These are phyloP conservation scores for Microctenopoma stevenorrisi DNA, from an alignment of 2,797 vertebrate species.

Conservation along the genomic window DNA sequence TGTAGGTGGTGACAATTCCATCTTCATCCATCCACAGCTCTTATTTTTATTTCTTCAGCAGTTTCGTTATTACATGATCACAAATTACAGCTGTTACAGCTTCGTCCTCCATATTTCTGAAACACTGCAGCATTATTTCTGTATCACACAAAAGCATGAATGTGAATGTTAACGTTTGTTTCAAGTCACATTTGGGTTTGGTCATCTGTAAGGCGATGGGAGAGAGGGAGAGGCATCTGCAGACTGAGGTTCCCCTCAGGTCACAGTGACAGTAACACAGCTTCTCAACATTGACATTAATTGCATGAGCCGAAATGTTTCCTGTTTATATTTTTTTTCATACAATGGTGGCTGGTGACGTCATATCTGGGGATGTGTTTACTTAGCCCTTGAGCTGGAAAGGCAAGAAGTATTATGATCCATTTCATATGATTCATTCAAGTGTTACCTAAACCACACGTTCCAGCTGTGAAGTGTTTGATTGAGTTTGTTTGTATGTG, in stretches of 20 bases:
- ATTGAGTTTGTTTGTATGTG: slow-evolving; percentile 24
- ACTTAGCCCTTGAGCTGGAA: not conserved
- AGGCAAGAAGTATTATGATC: not conserved
- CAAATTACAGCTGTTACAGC: not conserved
- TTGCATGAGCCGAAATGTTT: not conserved
- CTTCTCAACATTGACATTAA: not conserved
- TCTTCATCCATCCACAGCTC: not conserved
- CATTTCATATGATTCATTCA: slow-evolving; percentile 3
- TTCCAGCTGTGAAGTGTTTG: slow-evolving; percentile 28
- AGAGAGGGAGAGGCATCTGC: slow-evolving; percentile 8
- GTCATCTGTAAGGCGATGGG: not conserved
- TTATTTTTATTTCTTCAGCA: not conserved
- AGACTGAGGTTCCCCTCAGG: slow-evolving; percentile 26
- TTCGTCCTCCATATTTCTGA: not conserved
- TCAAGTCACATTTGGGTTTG: not conserved
- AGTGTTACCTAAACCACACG: slow-evolving; percentile 25
- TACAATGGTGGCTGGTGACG: not conserved
- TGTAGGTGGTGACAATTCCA: not conserved
- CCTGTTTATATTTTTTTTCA: not conserved
- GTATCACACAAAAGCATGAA: too few relatives aligned
- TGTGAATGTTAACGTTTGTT: too few relatives aligned
- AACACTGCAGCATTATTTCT: not conserved
- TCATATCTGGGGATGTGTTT: not conserved
- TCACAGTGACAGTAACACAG: slow-evolving; percentile 31
- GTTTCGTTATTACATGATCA: not conserved